Percentiles rank a stretch among this genome's conserved stretches.
Evolutionary conservation across 37 sponge, comb jelly and placozoan genomes (phyloP).

Genomic region (Mnemiopsis leidyi): DNA sequence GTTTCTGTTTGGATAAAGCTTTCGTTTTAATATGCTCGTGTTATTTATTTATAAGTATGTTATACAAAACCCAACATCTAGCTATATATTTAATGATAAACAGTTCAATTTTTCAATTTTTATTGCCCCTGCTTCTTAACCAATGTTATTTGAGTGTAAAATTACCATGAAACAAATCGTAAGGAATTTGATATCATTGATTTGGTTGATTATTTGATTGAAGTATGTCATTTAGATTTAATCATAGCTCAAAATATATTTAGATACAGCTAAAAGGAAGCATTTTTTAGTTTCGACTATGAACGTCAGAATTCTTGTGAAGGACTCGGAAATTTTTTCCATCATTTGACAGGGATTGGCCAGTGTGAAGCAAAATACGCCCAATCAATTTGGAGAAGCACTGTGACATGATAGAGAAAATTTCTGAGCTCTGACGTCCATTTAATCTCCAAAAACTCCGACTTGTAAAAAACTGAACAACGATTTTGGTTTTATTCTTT

Average conservation of each 20-base stretch:
- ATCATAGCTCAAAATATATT: neutral
- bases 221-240: neutral
- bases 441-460: no score
- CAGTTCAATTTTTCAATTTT: neutral
- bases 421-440: no score
- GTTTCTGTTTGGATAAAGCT: neutral
- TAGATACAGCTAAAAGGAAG: no score
- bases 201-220: neutral
- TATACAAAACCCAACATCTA: neutral
- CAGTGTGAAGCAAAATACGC: no score
- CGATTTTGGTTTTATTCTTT: no score
- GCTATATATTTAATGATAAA: neutral
- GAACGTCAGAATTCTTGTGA: no score
- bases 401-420: no score
- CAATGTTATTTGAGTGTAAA: neutral
- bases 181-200: neutral
- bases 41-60: neutral
- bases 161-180: neutral
- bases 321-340: no score
- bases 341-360: no score
- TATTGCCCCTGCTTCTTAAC: neutral
- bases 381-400: no score
- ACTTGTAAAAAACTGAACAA: no score
- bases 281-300: no score
- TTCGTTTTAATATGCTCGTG: neutral